A percentile compares a stretch with the other conserved stretches of the same genome.
These are phyloP conservation scores for Papilio machaon DNA, from an alignment of 1,140 invertebrate genomes.

Conservation along the genomic window DNA sequence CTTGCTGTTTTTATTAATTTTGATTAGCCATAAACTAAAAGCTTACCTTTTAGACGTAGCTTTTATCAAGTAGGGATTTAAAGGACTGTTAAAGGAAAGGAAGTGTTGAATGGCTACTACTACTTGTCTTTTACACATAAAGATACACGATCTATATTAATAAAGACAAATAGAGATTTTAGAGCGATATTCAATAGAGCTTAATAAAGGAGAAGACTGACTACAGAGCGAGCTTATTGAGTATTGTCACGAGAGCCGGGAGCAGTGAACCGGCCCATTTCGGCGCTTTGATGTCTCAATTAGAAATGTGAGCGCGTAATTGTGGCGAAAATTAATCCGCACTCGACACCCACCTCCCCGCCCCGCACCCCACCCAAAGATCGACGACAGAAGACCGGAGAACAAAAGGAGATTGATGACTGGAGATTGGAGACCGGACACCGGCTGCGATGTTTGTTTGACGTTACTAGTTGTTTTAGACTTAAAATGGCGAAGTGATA, in stretches of 20 bases:
- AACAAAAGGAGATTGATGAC: too few species aligned
- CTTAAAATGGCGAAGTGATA: neutral
- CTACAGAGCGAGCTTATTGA: slow-evolving; percentile 37
- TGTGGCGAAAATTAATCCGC: slow-evolving; percentile 77
- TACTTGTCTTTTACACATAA: too few species aligned
- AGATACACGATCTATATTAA: neutral
- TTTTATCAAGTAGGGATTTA: neutral
- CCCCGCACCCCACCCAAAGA: neutral
- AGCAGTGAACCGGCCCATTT: slow-evolving; percentile 51
- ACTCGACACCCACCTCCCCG: slow-evolving; percentile 38
- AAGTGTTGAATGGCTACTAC: neutral
- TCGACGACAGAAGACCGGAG: neutral
- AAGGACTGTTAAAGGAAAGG: neutral
- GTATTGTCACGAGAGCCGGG: slow-evolving; percentile 46
- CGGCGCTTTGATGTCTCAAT: slow-evolving; percentile 77
- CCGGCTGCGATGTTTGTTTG: slow-evolving; percentile 42
- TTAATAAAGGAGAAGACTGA: slow-evolving; percentile 23
- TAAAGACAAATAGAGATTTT: neutral
- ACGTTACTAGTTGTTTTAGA: slow-evolving; percentile 26
- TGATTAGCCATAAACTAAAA: neutral
- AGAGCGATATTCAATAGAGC: neutral
- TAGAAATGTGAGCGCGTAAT: slow-evolving; percentile 78
- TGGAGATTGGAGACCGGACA: slow-evolving; percentile 30
- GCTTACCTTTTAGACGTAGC: neutral
- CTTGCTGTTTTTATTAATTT: neutral